Conservation (phyloP, 2,113 vertebrate species). For the Alethe castanea region DNA sequence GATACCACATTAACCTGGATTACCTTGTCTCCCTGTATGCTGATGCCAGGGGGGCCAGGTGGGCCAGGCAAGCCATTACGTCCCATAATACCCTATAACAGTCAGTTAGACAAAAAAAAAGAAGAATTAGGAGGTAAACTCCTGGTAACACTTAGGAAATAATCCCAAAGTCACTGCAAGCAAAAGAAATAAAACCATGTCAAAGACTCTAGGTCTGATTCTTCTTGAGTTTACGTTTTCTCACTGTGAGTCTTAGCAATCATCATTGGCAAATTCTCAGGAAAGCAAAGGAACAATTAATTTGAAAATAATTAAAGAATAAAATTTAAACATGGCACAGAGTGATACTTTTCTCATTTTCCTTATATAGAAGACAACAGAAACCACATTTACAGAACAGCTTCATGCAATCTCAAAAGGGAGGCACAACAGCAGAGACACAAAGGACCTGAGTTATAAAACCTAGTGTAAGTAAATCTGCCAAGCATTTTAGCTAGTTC, state of each 20-base stretch:
- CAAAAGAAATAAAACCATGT: not conserved
- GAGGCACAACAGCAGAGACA: not conserved
- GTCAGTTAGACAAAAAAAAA: not conserved
- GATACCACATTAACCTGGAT: not conserved
- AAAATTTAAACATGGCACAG: not conserved
- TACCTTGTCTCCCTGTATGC: constrained; percentile 86
- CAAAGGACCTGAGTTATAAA: not conserved
- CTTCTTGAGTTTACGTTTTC: not conserved
- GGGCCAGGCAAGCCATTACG: constrained; percentile 73
- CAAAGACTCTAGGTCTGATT: not conserved
- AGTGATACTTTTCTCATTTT: not conserved
- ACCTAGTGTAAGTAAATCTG: not conserved
- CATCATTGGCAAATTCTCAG: not conserved
- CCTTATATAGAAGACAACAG: rapidly evolving
- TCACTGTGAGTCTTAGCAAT: not conserved
- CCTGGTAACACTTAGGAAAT: not conserved
- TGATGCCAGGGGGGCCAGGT: constrained; percentile 72
- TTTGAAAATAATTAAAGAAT: not conserved
- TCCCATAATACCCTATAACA: constrained; percentile 76
- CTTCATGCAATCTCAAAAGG: not conserved
- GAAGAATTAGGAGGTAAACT: not conserved
- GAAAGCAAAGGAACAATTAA: not conserved
- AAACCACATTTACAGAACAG: not conserved
- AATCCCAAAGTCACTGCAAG: not conserved
- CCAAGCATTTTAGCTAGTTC: not conserved